Conservation (phyloP, 92 coral and sea anemone species). For the Blastomussa wellsi region DNA sequence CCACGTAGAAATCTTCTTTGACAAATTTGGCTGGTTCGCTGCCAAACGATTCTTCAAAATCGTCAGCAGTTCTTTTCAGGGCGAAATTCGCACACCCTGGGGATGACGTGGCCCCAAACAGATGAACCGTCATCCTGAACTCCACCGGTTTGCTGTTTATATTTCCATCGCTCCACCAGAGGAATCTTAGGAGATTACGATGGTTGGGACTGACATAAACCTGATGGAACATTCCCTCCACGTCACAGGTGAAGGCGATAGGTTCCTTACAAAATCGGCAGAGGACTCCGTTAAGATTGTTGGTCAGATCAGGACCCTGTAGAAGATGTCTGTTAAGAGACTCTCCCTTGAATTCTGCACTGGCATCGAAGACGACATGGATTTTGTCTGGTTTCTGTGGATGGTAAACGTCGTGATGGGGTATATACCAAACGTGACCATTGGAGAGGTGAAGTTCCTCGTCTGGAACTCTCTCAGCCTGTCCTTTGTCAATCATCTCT, state of each 20-base stretch:
- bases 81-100: constrained; percentile 8
- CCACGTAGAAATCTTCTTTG: constrained; percentile 27
- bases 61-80: constrained; percentile 16
- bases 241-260: background rate
- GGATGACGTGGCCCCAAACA: background rate
- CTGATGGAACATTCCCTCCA: background rate
- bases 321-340: constrained; percentile 2
- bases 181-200: background rate
- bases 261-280: background rate
- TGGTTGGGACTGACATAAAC: too few relatives aligned
- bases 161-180: background rate
- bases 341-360: background rate
- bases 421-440: constrained; percentile 1
- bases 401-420: background rate
- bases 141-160: background rate
- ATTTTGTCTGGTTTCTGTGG: background rate
- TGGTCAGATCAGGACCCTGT: constrained; percentile 8
- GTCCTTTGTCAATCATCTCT: constrained; percentile 9
- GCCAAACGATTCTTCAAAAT: background rate
- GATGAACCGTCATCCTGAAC: background rate
- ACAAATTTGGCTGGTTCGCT: too few relatives aligned
- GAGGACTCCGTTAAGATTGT: constrained; percentile 4
- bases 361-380: background rate
- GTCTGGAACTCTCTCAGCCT: constrained; percentile 6
- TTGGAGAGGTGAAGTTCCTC: background rate